Conservation (phyloP, 2,797 vertebrate genomes). For the Sebastes oblongus region DNA sequence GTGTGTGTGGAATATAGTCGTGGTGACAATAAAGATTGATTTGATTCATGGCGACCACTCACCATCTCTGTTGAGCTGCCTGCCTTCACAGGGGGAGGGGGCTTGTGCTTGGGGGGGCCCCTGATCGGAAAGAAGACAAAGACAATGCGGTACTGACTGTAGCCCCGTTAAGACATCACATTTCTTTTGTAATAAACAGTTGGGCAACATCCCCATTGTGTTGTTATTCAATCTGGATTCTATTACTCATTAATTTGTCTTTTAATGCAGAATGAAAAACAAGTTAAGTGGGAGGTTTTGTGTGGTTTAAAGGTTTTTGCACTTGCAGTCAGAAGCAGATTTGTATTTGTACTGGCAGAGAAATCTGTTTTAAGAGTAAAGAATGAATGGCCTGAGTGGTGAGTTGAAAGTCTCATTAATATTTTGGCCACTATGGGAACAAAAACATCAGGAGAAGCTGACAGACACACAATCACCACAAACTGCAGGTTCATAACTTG, state of each 20-base stretch:
- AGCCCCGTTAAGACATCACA: background rate
- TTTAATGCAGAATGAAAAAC: background rate
- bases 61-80: constrained; percentile 82
- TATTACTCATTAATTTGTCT: background rate
- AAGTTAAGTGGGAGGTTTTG: background rate
- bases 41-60: constrained; percentile 56
- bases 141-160: constrained; percentile 7
- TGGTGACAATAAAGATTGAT: constrained; percentile 56
- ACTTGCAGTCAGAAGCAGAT: background rate
- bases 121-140: constrained; percentile 68
- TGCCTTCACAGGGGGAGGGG: constrained; percentile 79
- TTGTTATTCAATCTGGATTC: background rate
- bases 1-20: constrained; percentile 20
- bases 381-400: background rate
- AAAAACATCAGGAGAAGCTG: background rate
- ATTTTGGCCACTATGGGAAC: background rate
- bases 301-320: background rate
- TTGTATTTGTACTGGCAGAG: background rate
- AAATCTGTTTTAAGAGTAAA: background rate
- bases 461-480: background rate
- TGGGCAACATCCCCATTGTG: background rate
- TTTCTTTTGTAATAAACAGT: constrained; percentile 14
- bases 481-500: background rate
- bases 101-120: constrained; percentile 83
- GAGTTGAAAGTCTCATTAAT: background rate